Evolutionary conservation across 2,888 invertebrate genomes (phyloP).

Genomic region (Ormyrus thymus): DNA sequence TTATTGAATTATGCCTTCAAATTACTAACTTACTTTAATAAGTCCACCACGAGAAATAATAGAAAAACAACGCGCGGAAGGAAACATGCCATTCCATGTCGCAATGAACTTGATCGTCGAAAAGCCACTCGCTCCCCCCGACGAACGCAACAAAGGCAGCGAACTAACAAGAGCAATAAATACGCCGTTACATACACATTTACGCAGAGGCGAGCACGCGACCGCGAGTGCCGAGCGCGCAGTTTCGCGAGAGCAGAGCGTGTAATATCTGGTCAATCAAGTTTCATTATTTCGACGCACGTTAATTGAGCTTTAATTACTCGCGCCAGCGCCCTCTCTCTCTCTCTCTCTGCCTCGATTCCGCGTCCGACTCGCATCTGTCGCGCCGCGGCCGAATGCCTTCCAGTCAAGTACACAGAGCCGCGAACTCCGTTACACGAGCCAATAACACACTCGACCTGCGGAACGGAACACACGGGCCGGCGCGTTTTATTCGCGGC

Average conservation of each 20-base stretch:
- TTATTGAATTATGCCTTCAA: no score
- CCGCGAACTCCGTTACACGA: constrained; percentile 9
- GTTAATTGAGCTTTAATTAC: constrained; percentile 52
- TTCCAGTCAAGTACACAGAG: neutral
- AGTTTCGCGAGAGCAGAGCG: no score
- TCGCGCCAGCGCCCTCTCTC: neutral
- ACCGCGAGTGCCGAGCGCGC: no score
- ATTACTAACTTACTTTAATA: no score
- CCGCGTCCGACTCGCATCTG: neutral
- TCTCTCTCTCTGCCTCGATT: neutral
- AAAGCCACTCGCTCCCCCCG: no score
- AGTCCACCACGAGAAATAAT: no score
- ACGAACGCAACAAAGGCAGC: neutral
- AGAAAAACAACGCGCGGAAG: no score
- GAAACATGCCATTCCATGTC: no score
- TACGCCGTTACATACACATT: neutral
- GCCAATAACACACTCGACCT: constrained; percentile 20
- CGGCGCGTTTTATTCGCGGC: neutral
- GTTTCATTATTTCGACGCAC: constrained; percentile 41
- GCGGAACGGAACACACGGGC: neutral
- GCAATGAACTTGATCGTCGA: no score
- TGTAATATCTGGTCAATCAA: constrained; percentile 18
- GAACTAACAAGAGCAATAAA: neutral
- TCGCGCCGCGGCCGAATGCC: neutral
- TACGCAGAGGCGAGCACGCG: neutral